These are phyloP conservation scores for Alitta virens DNA, from an alignment of 2,888 invertebrate genomes.

Conservation along the genomic window DNA sequence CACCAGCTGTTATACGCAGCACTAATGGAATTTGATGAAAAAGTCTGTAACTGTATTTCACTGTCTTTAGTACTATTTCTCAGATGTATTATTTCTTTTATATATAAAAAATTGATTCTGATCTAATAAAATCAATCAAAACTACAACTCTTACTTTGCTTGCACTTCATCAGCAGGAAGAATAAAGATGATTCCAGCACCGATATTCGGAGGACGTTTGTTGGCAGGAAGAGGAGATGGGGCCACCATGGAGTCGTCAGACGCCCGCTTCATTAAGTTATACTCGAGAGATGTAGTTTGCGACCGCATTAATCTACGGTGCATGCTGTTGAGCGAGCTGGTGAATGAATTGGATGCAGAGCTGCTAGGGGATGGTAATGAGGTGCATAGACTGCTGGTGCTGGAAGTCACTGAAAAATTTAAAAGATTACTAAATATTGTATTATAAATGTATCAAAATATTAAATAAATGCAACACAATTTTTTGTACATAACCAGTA, in stretches of 20 bases:
- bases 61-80: too few species aligned
- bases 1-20: too few species aligned
- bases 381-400: slow-evolving; percentile 43
- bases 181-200: slow-evolving; percentile 67
- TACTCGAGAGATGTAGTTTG: slow-evolving; percentile 63
- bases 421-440: background rate
- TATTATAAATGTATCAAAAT: background rate
- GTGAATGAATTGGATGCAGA: slow-evolving; percentile 30
- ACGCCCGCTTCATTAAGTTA: slow-evolving; percentile 36
- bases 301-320: slow-evolving; percentile 62
- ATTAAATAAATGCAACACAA: too few species aligned
- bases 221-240: slow-evolving; percentile 8
- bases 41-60: too few species aligned
- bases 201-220: slow-evolving; percentile 62
- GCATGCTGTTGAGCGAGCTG: slow-evolving; percentile 62
- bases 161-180: slow-evolving; percentile 34
- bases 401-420: background rate
- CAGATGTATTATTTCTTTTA: too few species aligned
- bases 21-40: too few species aligned
- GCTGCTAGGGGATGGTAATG: slow-evolving; percentile 49
- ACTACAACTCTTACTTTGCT: background rate
- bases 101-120: too few species aligned
- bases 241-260: slow-evolving; percentile 11
- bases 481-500: too few species aligned
- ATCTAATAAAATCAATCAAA: background rate